Evolutionary conservation across 1,140 invertebrate genomes (phyloP), one percentile per base, ranked within the genome.

Genomic region (Nasonia vitripennis): DNA sequence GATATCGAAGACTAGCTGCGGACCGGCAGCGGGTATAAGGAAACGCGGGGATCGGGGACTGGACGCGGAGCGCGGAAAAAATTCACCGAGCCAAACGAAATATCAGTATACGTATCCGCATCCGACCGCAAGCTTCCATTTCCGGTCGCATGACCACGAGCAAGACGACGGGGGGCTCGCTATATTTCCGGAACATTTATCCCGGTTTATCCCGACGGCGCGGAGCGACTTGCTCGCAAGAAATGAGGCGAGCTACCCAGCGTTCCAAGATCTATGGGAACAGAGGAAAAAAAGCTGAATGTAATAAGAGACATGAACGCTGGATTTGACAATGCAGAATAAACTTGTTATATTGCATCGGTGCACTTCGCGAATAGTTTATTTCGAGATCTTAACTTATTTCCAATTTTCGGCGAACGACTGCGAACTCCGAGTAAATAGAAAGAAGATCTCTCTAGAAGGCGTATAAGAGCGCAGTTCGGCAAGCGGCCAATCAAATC

Each of bases 161-260:
- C 14, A 37, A 9, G 45, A 17, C 11, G 41, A 67, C 90, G 90
- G 88, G 89, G 88, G 91, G 83, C 67, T 86, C 81, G 84, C 91
- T 93, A 92, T 94, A 94, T 94, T 94, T 94, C 93, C 93, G 93
- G 92, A 90, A 92, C 91, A 92, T 94, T 94, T 94, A 94, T 94
- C 93, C 93, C 90, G 88, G 90, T 93, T 94, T 94, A 93, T 93
- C 93, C 93, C 48, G 27, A 37, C 7, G 23, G 27, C 14, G 9
- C 34, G 34, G 48, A 27, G 74, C 62, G 55, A 78, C 27, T 27
- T 23, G 2, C 11, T 37, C 5, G 41, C 37, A 23, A 45, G 14
- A 55, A 68, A 70, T 12, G 7, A 68, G 23, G 7, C 10, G 37
- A 31, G 62, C 27, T 23, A 34, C 27, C 27, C 27, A 41, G 5